phyloP scores from a whole-genome alignment of 1,140 invertebrate genomes.

The Procambarus clarkii region DNA sequence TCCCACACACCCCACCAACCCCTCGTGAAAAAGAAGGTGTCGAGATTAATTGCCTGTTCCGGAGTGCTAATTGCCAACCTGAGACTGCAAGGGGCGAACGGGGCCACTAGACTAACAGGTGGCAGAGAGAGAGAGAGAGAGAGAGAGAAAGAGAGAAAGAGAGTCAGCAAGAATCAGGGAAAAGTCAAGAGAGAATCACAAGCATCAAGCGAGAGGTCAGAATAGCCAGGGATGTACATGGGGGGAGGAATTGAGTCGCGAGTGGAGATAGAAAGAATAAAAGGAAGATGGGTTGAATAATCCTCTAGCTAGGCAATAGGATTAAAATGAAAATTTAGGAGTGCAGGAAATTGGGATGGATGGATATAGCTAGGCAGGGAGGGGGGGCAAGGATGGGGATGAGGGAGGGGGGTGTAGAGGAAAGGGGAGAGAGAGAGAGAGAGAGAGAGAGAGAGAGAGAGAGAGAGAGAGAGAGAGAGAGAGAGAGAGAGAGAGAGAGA shows the following conservation, averaged over 20 bases:
- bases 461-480: background rate
- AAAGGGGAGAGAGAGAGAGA: background rate
- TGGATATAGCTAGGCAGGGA: background rate
- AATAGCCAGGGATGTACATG: no score
- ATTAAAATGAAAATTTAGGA: background rate
- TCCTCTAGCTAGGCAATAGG: background rate
- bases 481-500: no score
- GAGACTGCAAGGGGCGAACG: slow-evolving; percentile 13
- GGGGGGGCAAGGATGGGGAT: background rate
- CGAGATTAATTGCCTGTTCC: slow-evolving; percentile 31
- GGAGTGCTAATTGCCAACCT: slow-evolving; percentile 29
- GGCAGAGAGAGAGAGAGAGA: background rate
- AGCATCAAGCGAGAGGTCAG: no score
- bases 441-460: slow-evolving; percentile 1
- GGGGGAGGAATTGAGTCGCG: no score
- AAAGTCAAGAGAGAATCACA: background rate
- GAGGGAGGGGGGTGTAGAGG: background rate
- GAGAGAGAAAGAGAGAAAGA: background rate
- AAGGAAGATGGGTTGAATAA: no score
- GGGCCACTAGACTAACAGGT: background rate
- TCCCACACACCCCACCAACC: background rate
- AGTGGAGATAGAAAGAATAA: no score
- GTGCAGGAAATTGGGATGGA: background rate
- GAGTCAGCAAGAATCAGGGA: background rate
- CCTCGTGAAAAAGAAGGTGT: slow-evolving; percentile 10